Conservation (phyloP, 1,140 invertebrate species). For the Ceratina australensis region DNA sequence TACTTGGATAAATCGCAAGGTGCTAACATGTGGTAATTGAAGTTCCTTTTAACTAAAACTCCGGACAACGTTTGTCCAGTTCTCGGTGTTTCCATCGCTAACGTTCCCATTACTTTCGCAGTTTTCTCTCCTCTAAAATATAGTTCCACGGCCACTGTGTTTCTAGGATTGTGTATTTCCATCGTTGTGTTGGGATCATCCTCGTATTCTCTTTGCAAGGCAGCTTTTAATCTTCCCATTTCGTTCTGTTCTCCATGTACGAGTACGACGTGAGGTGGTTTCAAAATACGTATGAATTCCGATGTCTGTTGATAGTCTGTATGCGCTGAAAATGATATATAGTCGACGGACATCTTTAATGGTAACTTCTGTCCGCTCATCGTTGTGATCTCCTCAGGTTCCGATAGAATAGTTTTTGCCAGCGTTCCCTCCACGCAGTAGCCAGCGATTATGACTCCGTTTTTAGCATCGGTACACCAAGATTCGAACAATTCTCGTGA, state of each 20-base stretch:
- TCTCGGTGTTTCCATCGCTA: slow-evolving; percentile 91
- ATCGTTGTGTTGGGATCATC: slow-evolving; percentile 93
- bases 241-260: slow-evolving; percentile 99
- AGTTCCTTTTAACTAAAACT: slow-evolving; percentile 97
- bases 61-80: slow-evolving; percentile 92
- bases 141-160: slow-evolving; percentile 95
- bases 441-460: slow-evolving; percentile 98
- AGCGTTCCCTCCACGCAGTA: slow-evolving; percentile 99
- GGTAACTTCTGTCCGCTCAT: slow-evolving; percentile 97
- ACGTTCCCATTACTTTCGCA: slow-evolving; percentile 96
- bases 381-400: slow-evolving; percentile 98
- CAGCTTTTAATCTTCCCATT: slow-evolving; percentile 97
- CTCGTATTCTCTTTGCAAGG: slow-evolving; percentile 96
- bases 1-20: slow-evolving; percentile 96
- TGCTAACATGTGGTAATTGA: slow-evolving; percentile 97
- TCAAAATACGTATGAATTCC: slow-evolving; percentile 96
- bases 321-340: slow-evolving; percentile 99
- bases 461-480: slow-evolving; percentile 99
- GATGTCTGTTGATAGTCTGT: slow-evolving; percentile 99
- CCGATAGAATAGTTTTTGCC: slow-evolving; percentile 97
- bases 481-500: slow-evolving; percentile 98
- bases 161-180: slow-evolving; percentile 96
- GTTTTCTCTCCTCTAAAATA: slow-evolving; percentile 98
- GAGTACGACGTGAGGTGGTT: slow-evolving; percentile 97
- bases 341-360: slow-evolving; percentile 98